These are phyloP conservation scores for Acromyrmex charruanus DNA, from an alignment of 1,140 invertebrate genomes.

Conservation along the genomic window DNA sequence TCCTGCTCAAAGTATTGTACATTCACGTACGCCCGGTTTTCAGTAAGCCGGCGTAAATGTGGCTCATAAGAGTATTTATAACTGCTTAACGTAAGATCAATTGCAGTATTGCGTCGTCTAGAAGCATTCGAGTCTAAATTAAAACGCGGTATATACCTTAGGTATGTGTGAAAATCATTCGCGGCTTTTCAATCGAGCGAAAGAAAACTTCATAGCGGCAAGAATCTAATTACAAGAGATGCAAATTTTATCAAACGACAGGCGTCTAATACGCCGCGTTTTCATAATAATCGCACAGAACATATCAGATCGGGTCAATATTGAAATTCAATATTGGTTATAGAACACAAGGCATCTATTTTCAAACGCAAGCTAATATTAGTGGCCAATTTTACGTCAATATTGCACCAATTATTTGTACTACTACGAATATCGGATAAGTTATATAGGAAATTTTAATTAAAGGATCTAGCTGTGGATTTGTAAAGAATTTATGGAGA, in stretches of 20 bases:
- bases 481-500: too few species aligned
- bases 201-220: background rate
- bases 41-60: conserved; percentile 29
- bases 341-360: too few species aligned
- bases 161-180: conserved; percentile 49
- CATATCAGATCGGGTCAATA: background rate
- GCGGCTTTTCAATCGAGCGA: background rate
- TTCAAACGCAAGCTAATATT: too few species aligned
- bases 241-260: too few species aligned
- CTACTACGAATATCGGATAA: too few species aligned
- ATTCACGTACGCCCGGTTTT: conserved; percentile 15
- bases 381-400: too few species aligned
- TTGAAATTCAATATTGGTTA: too few species aligned
- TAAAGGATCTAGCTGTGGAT: too few species aligned
- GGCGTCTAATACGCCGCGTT: too few species aligned
- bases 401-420: too few species aligned
- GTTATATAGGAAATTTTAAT: too few species aligned
- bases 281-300: too few species aligned
- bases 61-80: conserved; percentile 57
- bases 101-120: conserved; percentile 36
- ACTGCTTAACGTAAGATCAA: conserved; percentile 52
- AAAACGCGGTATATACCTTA: conserved; percentile 36
- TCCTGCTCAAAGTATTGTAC: conserved; percentile 58
- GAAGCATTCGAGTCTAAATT: conserved; percentile 42
- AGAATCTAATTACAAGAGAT: background rate